A percentile compares a stretch with the other conserved stretches of the same genome.
These are phyloP conservation scores for Eriosoma lanigerum DNA, from an alignment of 1,140 invertebrate species.

Conservation along the genomic window DNA sequence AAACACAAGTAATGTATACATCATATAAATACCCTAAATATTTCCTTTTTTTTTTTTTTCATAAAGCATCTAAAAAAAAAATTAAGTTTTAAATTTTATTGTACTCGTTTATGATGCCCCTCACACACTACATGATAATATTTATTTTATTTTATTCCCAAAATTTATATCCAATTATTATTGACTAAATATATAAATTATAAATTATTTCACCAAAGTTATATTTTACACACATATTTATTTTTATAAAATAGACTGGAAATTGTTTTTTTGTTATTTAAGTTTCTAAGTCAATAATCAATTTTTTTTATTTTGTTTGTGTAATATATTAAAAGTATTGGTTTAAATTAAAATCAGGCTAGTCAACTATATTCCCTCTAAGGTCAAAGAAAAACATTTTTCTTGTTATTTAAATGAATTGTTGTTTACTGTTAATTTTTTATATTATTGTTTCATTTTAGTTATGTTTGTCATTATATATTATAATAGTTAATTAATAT, in stretches of 20 bases:
- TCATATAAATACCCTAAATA: no score
- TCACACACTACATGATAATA: no score
- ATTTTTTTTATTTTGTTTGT: slow-evolving; percentile 1
- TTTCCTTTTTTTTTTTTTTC: background rate
- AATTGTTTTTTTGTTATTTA: slow-evolving; percentile 20
- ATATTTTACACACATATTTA: slow-evolving; percentile 27
- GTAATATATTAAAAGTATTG: background rate
- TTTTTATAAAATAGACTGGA: slow-evolving; percentile 21
- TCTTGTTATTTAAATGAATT: slow-evolving; percentile 2
- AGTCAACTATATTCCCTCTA: slow-evolving; percentile 5
- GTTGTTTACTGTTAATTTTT: slow-evolving; percentile 2
- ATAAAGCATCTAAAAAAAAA: background rate
- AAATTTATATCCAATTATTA: no score
- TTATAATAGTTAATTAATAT: background rate
- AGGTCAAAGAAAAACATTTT: background rate
- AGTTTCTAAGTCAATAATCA: slow-evolving; percentile 18
- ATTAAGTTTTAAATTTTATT: background rate
- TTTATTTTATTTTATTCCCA: background rate
- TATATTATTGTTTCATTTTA: slow-evolving; percentile 11
- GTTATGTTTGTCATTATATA: background rate
- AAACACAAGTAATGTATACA: no score
- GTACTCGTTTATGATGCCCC: no score
- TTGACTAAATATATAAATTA: background rate
- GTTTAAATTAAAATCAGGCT: slow-evolving; percentile 13
- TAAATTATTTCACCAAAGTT: slow-evolving; percentile 34